Evolutionary conservation across 1,140 invertebrate species (phyloP), one percentile per base, ranked within the genome.

Genomic region (Anthonomus grandis): DNA sequence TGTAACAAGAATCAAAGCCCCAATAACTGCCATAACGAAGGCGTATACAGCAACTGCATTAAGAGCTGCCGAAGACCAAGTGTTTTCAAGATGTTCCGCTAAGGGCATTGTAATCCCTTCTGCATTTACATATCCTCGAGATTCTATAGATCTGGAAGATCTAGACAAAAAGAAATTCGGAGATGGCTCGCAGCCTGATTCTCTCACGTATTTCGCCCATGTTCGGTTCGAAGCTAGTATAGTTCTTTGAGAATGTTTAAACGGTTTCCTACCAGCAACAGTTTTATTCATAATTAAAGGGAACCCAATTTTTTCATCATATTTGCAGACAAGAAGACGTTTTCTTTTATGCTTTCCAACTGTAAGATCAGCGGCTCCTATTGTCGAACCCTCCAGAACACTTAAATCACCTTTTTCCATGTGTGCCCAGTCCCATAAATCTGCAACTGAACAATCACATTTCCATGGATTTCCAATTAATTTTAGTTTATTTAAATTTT

Each of bases 401-500:
- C 82, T 78, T 10, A 86, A 67, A 65, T 86, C 81, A 8, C 82
- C 82, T 59, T 84, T 85, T 2, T 78, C 78, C 62, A 81, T 77
- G 17, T 80, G 68, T 0, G 84, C 84, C 86, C 85, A 88, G 60
- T 85, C 78, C 85, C 85, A 87, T 75, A 86, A 83, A 27, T 86
- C 82, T 0, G 79, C 78, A 27, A 87, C 79, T 22, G 82, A 81
- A 58, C 86, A 88, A 62, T 85, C 83, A 60, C 86, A 87, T 37
- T 79, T 71, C 73, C 86, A 87, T 0, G 84, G 85, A 74, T 88
- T 88, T 0, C 81, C 81, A 3, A 85, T 76, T 4, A 87, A 73
- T 68, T 83, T 84, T 3, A 88, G 44, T 0, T 78, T 81, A 48
- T 78, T 76, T 0, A 77, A 71, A 70, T 86, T 84, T 0, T 61